phyloP scores from a whole-genome alignment of 2,113 vertebrate genomes.

The Centropus unirufus region DNA sequence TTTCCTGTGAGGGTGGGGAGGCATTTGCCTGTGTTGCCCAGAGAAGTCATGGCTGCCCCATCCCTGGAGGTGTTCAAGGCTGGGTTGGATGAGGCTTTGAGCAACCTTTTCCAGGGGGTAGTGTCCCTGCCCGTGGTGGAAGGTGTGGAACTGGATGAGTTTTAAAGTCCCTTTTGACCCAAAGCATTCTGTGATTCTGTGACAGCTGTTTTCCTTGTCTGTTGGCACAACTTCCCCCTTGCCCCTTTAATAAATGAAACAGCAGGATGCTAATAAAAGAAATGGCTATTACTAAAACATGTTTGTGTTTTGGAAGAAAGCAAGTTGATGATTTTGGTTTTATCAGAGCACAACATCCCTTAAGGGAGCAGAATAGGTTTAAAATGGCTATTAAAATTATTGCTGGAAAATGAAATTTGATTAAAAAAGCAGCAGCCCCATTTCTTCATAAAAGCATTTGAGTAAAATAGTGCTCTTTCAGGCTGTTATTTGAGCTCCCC shows the following conservation, averaged over 20 bases:
- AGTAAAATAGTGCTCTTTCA: background rate
- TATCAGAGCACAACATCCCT: background rate
- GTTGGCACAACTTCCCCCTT: background rate
- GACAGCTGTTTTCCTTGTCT: background rate
- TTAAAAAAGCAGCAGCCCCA: background rate
- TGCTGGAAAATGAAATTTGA: constrained; percentile 25
- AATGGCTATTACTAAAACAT: background rate
- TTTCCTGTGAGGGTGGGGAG: no score
- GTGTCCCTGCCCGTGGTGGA: no score
- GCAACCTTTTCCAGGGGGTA: no score
- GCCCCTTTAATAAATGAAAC: background rate
- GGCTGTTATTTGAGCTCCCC: background rate
- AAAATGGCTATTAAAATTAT: constrained; percentile 38
- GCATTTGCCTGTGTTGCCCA: no score
- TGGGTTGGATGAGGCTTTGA: no score
- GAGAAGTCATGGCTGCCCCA: no score
- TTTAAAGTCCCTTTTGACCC: no score
- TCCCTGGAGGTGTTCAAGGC: no score
- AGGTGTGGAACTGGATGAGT: no score
- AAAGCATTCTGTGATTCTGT: no score
- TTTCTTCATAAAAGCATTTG: background rate
- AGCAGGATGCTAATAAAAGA: constrained; percentile 21
- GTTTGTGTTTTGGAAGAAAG: background rate
- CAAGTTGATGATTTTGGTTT: background rate
- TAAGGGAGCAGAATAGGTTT: background rate